Conservation (phyloP, 2,888 invertebrate genomes). For the Phyto melanocephala region DNA sequence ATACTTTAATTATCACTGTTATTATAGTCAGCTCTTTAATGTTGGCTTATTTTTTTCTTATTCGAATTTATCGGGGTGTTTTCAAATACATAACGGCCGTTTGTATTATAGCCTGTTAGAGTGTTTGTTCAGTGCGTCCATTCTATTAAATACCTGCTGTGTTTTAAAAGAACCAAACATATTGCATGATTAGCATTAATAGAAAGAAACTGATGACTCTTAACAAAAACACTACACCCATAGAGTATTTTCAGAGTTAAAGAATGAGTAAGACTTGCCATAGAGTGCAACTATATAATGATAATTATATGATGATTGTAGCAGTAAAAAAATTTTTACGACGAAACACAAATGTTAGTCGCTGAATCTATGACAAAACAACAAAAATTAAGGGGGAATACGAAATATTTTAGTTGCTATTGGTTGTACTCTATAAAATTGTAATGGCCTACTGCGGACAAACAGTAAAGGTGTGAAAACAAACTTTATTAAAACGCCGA, state of each 20-base stretch:
- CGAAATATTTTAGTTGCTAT: constrained; percentile 34
- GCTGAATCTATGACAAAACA: neutral
- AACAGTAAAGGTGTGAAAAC: constrained; percentile 8
- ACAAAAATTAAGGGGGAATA: constrained; percentile 52
- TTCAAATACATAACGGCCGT: neutral
- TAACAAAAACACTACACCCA: constrained; percentile 6
- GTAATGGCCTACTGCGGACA: neutral
- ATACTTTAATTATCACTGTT: constrained; percentile 10
- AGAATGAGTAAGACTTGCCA: neutral
- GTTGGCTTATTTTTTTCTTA: constrained; percentile 2
- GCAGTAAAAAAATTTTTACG: constrained; percentile 56
- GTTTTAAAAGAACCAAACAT: constrained; percentile 61
- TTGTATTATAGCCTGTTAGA: neutral
- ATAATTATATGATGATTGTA: constrained; percentile 45
- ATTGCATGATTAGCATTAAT: constrained; percentile 63
- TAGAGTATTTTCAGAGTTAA: neutral
- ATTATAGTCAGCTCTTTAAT: constrained; percentile 40
- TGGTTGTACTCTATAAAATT: constrained; percentile 3
- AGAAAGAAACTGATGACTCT: constrained; percentile 22
- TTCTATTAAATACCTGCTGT: constrained; percentile 69
- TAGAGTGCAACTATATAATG: constrained; percentile 44
- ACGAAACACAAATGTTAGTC: neutral
- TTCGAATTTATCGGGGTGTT: constrained; percentile 4
- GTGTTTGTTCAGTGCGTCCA: constrained; percentile 63
- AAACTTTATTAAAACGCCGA: too few species aligned